phyloP scores from a whole-genome alignment of 2,113 vertebrate species.

The Cynocephalus volans region DNA sequence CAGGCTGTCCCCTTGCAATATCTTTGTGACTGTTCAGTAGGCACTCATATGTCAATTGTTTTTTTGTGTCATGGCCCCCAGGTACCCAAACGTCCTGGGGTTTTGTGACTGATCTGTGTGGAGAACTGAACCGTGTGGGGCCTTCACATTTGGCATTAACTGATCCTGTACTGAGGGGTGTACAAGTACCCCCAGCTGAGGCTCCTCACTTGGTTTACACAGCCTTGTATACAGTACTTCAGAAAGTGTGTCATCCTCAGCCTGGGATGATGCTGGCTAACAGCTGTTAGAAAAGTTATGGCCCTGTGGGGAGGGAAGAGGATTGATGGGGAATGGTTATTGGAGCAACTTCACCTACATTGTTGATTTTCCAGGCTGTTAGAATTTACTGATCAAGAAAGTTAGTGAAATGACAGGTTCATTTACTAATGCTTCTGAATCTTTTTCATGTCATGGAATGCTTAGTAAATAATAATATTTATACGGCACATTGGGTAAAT shows the following conservation, averaged over 20 bases:
- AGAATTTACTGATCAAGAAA: constrained; percentile 30
- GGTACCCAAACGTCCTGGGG: not conserved
- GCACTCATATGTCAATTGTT: not conserved
- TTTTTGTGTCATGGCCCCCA: not conserved
- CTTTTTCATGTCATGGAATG: not conserved
- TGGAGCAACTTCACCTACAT: not conserved
- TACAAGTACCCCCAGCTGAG: not conserved
- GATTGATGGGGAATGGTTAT: not conserved
- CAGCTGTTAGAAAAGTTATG: not conserved
- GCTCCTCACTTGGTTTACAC: not conserved
- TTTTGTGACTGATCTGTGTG: not conserved
- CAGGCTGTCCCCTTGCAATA: not conserved
- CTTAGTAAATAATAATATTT: constrained; percentile 13
- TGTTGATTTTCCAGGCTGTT: not conserved
- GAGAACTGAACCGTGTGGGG: not conserved
- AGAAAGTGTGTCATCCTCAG: not conserved
- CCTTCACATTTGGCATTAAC: not conserved
- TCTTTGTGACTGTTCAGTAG: not conserved
- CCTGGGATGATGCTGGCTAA: not conserved
- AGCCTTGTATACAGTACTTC: not conserved
- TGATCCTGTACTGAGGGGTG: not conserved
- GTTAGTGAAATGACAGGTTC: constrained; percentile 4
- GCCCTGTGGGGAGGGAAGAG: not conserved
- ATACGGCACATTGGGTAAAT: not conserved
- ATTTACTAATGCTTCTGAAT: constrained; percentile 20